Conservation (phyloP, 1,140 invertebrate species). For the Periplaneta americana region DNA sequence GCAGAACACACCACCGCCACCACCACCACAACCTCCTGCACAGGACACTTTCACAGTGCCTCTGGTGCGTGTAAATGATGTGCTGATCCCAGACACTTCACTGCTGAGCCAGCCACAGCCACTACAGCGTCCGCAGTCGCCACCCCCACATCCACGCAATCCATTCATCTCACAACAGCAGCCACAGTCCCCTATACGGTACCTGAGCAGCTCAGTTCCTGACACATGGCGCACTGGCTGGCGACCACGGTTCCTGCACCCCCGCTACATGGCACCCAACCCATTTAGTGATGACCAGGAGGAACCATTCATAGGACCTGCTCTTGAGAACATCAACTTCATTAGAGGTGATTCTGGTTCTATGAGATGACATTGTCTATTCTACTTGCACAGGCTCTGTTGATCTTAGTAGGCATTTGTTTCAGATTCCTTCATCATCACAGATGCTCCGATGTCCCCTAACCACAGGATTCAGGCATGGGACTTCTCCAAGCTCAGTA, state of each 20-base stretch:
- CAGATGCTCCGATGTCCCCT: conserved; percentile 28
- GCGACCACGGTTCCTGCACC: conserved; percentile 37
- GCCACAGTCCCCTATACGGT: conserved; percentile 12
- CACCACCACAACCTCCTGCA: background rate
- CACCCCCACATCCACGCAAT: conserved; percentile 19
- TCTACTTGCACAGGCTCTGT: background rate
- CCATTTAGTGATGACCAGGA: conserved; percentile 36
- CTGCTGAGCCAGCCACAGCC: background rate
- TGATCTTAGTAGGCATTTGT: background rate
- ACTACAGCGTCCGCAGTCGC: conserved; percentile 18
- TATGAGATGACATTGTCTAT: background rate
- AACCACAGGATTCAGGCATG: conserved; percentile 75
- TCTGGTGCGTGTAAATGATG: conserved; percentile 51
- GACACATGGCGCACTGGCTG: background rate
- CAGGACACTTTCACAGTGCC: conserved; percentile 40
- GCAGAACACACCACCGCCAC: too few species aligned
- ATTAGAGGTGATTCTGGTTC: conserved; percentile 31
- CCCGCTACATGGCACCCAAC: conserved; percentile 32
- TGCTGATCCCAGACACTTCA: conserved; percentile 40
- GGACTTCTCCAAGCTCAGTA: conserved; percentile 65
- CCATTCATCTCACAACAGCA: background rate
- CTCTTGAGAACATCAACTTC: conserved; percentile 37
- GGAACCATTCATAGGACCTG: conserved; percentile 34
- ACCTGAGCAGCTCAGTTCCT: background rate
- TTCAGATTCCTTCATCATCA: conserved; percentile 13